Conservation (phyloP, 2,113 vertebrate species). For the Cardinalis cardinalis region DNA sequence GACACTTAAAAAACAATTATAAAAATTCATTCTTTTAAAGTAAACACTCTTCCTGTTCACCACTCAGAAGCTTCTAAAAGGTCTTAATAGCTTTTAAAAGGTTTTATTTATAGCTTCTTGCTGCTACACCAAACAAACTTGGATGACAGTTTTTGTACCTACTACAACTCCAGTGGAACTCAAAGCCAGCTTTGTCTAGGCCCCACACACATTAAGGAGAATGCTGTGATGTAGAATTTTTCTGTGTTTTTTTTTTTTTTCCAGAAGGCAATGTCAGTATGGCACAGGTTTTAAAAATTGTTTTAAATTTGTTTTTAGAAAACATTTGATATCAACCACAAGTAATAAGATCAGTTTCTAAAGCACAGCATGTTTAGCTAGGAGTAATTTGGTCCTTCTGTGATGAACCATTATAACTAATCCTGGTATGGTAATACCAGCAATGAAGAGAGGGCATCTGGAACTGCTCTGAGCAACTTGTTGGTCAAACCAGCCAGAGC, state of each 20-base stretch:
- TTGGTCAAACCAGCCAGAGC: neutral
- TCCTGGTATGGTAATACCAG: neutral
- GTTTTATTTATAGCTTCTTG: neutral
- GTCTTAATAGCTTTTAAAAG: neutral
- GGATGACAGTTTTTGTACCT: neutral
- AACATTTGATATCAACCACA: conserved; percentile 5
- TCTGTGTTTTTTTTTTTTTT: neutral
- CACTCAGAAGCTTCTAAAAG: neutral
- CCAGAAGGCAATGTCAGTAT: neutral
- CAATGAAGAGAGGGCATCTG: neutral
- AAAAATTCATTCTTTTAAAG: neutral
- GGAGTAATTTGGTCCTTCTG: neutral
- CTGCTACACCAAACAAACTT: neutral
- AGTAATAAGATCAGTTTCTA: neutral
- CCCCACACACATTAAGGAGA: neutral
- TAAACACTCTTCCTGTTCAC: neutral
- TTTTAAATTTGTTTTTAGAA: conserved; percentile 13
- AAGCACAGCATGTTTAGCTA: neutral
- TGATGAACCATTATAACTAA: neutral
- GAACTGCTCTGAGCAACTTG: neutral
- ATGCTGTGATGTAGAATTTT: neutral
- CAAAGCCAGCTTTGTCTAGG: neutral
- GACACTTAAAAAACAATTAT: neutral
- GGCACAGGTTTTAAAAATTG: neutral
- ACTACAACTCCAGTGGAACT: neutral